phyloP scores from a whole-genome alignment of 2,113 vertebrate genomes.

The Balaeniceps rex region DNA sequence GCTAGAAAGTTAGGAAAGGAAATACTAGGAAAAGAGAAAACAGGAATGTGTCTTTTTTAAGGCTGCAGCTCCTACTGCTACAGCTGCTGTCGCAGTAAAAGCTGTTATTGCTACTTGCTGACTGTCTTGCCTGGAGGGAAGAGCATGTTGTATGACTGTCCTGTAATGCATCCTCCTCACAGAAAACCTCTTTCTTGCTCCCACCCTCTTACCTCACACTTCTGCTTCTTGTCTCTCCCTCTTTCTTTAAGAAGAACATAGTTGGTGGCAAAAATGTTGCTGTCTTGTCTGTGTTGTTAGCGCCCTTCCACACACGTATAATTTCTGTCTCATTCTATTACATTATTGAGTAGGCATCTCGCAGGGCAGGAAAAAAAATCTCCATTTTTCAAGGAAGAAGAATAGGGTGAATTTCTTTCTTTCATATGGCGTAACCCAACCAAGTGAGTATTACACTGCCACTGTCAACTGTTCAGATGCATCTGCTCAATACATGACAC shows the following conservation, averaged over 20 bases:
- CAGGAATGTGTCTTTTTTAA: slow-evolving; percentile 2
- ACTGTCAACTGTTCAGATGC: not conserved
- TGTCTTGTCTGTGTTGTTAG: not conserved
- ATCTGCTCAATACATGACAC: not conserved
- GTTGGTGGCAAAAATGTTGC: not conserved
- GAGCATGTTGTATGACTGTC: not conserved
- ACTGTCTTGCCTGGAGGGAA: not conserved
- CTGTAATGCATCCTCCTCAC: not conserved
- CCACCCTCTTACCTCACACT: not conserved
- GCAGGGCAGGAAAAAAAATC: not conserved
- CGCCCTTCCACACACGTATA: accelerated
- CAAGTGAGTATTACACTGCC: not conserved
- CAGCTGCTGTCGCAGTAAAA: not conserved
- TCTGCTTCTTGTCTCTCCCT: not conserved
- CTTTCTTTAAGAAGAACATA: not conserved
- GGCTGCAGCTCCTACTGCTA: not conserved
- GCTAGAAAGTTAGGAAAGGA: not conserved
- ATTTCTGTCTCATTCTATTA: not conserved
- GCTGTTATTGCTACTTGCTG: not conserved
- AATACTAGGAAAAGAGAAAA: not conserved
- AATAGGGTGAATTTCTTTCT: not conserved
- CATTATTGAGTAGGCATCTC: not conserved
- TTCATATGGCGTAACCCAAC: not conserved
- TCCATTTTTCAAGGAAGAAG: not conserved
- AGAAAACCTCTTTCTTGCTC: not conserved